Percentiles rank a stretch among this genome's conserved stretches.
phyloP scores from a whole-genome alignment of 2,797 vertebrate species.

The Labeo calbasu region DNA sequence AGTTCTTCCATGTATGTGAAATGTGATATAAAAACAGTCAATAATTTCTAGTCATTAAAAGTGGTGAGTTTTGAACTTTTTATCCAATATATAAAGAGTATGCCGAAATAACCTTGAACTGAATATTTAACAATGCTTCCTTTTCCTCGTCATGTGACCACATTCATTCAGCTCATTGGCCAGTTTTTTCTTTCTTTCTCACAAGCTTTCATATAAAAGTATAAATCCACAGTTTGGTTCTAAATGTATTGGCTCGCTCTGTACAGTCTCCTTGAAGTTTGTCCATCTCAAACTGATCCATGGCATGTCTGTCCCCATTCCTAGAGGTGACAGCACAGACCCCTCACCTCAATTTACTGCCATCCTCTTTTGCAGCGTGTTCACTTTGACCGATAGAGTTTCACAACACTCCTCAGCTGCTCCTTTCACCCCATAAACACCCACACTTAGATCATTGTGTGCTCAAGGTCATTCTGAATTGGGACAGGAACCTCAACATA shows the following conservation, averaged over 20 bases:
- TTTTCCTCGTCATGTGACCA: constrained; percentile 20
- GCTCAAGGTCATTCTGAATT: constrained; percentile 18
- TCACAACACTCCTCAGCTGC: constrained; percentile 51
- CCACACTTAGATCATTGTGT: constrained; percentile 20
- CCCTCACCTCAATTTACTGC: constrained; percentile 42
- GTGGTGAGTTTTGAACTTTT: constrained; percentile 1
- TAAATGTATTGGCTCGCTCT: background rate
- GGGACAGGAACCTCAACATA: constrained; percentile 17
- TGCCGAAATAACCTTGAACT: constrained; percentile 45
- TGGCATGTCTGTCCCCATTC: background rate
- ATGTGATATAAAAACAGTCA: background rate
- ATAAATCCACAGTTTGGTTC: background rate
- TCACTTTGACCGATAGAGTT: constrained; percentile 39
- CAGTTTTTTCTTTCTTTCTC: background rate
- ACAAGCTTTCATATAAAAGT: background rate
- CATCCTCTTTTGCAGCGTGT: constrained; percentile 16
- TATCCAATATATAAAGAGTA: constrained; percentile 30
- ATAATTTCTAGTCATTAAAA: background rate
- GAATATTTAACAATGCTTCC: constrained; percentile 44
- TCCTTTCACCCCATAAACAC: constrained; percentile 44
- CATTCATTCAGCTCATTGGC: constrained; percentile 50
- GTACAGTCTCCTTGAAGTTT: background rate
- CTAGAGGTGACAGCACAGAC: constrained; percentile 37
- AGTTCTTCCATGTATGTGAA: background rate
- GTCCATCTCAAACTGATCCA: background rate